Evolutionary conservation across 2,888 invertebrate species (phyloP), one percentile per base, ranked within the genome.

Genomic region (Cantharis rustica): DNA sequence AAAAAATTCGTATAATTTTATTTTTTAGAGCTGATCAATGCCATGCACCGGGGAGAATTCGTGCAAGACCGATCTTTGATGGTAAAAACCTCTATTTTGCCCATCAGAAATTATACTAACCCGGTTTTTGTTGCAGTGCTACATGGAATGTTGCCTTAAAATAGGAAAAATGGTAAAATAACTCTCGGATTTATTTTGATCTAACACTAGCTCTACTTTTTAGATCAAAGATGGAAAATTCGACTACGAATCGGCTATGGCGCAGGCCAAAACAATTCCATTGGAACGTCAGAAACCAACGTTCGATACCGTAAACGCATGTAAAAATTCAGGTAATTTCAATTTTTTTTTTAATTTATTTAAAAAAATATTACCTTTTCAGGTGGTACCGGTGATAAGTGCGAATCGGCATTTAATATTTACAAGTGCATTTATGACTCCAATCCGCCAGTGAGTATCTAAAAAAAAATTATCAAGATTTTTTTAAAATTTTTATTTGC

Each of bases 111-210:
- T n/a, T 7, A 47, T 7, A 0, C 1, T 47, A 84, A 86, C 23
- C 85, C 85, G 31, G 86, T 85, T 81, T 85, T 86, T 72, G 75
- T 69, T 86, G 71, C 86, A 90, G 85, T 90, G 90, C 77, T 91
- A 90, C 76, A 85, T 89, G 15, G 87, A 88, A 73, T 91, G 91
- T 78, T 72, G 89, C 10, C 69, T 90, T 79, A 85, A 86, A 77
- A 88, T 89, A 87, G 89, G 89, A 86, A 90, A 91, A 86, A 83
- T 88, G 77, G 90, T 91, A 84, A 86, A 86, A 83, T 71, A 4
- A 20, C 20, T 2, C 1, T 23, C 0, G 1, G 23, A 23, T 23
- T 23, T 68, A 27, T 61, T 72, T 27, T 2, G 26, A 3, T 27
- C 10, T 20, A 20, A 20, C 5, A 5, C 7, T 27, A 27, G 26